Evolutionary conservation across 2,113 vertebrate genomes (phyloP), one percentile per base, ranked within the genome.

Genomic region (Lates calcarifer): DNA sequence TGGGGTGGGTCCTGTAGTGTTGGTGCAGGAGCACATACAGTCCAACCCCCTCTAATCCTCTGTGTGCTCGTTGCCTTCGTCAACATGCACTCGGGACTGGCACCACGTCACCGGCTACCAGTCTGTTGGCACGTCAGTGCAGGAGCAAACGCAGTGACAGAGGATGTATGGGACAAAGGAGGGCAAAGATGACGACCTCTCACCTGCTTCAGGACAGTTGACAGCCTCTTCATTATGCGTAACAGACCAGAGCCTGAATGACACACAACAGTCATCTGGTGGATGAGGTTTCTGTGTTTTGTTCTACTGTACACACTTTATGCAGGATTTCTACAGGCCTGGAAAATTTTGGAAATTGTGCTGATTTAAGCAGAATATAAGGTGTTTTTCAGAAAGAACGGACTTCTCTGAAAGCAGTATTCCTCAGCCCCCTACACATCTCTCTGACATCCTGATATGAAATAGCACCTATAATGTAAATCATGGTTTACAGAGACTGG

Each of bases 121-220:
- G 76, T 74, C 33, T 33, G 43, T 41, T 56, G 39, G 20, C 88
- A 87, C 39, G 67, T 85, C 66, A 61, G 2, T 10, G 81, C 47
- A 70, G 58, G 17, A 37, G 35, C 43, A 55, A 3, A 12, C 2
- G 12, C 7, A n/a, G 37, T 31, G 31, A 1, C 78, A n/a, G 33
- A 57, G 26, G 47, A 75, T 26, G 12, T 47, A 24, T 11, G n/a
- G 26, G 4, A 43, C 17, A 60, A 57, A 81, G 28, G 58, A 77
- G 79, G 74, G 35, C 26, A 67, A 69, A 60, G 39, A 55, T 55
- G 24, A 57, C 5, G 26, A 1, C 5, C 18, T 51, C 26, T 51
- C 58, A 60, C 49, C 35, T 26, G 58, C 41, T 49, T 41, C 24
- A 12, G 6, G 4, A 6, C n/a, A 20, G 11, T 10, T 35, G 14